Base-by-base conservation (phyloP, 2,888 invertebrate genomes). In the Agrotis clavis region DNA sequence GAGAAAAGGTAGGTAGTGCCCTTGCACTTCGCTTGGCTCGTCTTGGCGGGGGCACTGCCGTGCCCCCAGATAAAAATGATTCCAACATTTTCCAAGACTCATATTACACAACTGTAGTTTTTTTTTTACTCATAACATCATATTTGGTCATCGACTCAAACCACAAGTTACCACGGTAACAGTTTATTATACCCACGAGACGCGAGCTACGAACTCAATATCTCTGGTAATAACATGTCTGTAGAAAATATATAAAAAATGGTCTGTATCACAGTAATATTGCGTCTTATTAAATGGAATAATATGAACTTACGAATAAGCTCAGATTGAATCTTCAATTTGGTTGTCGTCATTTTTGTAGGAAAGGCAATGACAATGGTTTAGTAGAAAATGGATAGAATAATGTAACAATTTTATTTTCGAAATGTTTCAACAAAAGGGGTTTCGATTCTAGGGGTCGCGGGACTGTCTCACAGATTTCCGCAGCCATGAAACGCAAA, bases 151-250 rank as follows among this genome's bases (percentile, higher is more conserved):
- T 41, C 18, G 18, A 65, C 35, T 48, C 18, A 19, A 19, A 61
- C 6, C 5, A 21, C 41, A 25, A 56, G 48, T 70, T 51, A 69
- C 57, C 41, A 41, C 41, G 1, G 41, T 41, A 41, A 41, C 41
- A 41, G 41, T 76, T 59, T 65, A 81, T 78, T 59, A 62, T 57
- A 1, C 70, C 25, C 50, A 13, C 2, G 62, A 70, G 77, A 63
- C 56, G 25, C 14, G 18, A 21, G 51, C 65, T 62, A 57, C 48
- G 3, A 65, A 81, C 77, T 65, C 81, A 81, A 78, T 78, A 81
- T 81, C 45, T 62, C 61, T 30, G 53, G 56, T 70, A 80, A 70
- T 65, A 77, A 76, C 53, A 65, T 57, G 45, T 70, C 64, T 65
- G 25, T 19, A 4, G 41, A 74, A 73, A 64, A 60, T 48, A 54